Conservation (phyloP, 2,888 invertebrate species). For the Xestoiulus laeticollis region DNA sequence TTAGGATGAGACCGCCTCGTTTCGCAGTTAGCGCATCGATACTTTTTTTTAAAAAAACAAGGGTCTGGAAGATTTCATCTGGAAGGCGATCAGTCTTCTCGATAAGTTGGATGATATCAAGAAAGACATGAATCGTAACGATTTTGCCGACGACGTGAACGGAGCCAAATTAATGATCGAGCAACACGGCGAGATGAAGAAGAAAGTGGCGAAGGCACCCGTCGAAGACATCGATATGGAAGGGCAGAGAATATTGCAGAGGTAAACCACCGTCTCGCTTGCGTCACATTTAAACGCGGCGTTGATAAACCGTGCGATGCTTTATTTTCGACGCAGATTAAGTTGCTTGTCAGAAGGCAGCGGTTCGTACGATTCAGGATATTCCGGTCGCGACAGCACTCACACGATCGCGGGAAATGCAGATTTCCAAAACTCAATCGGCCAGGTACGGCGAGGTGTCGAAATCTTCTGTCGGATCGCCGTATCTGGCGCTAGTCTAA, state of each 20-base stretch:
- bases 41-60: constrained; percentile 58
- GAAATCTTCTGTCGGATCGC: neutral
- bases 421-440: constrained; percentile 69
- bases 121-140: constrained; percentile 90
- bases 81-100: constrained; percentile 93
- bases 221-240: constrained; percentile 92
- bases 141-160: constrained; percentile 93
- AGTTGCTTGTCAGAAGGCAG: constrained; percentile 67
- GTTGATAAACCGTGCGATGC: neutral
- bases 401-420: constrained; percentile 70
- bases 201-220: constrained; percentile 90
- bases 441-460: constrained; percentile 58
- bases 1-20: neutral
- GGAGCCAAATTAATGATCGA: constrained; percentile 92
- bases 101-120: constrained; percentile 92
- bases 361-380: constrained; percentile 76
- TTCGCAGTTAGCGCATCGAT: neutral
- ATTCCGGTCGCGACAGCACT: constrained; percentile 75
- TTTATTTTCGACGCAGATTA: constrained; percentile 60
- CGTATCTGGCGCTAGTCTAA: neutral
- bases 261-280: constrained; percentile 60
- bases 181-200: constrained; percentile 91
- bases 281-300: constrained; percentile 1
- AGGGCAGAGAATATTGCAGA: constrained; percentile 75
- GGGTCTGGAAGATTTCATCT: constrained; percentile 94